Percentiles rank a stretch among this genome's conserved stretches.
phyloP scores from a whole-genome alignment of 2,888 invertebrate genomes.

The Campoplex capitator region DNA sequence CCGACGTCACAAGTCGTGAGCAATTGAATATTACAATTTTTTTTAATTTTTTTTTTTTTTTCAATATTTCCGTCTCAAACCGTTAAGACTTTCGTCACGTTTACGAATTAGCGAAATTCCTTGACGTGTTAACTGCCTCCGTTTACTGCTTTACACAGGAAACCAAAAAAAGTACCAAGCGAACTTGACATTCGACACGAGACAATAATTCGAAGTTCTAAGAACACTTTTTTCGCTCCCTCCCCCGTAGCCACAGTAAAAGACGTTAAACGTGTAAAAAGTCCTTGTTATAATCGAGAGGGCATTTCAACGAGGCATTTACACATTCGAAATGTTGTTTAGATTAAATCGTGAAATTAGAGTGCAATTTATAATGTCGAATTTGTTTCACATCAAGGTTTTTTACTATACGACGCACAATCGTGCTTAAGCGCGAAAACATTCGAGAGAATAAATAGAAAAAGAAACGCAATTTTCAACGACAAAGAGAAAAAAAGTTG shows the following conservation, averaged over 20 bases:
- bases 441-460: constrained; percentile 18
- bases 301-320: constrained; percentile 55
- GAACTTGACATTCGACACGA: constrained; percentile 46
- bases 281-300: constrained; percentile 28
- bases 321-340: constrained; percentile 8
- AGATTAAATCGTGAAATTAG: not conserved
- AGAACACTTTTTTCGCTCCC: constrained; percentile 14
- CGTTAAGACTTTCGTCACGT: constrained; percentile 36
- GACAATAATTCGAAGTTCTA: constrained; percentile 62
- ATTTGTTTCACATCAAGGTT: constrained; percentile 60
- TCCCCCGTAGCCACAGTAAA: not conserved
- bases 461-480: constrained; percentile 16
- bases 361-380: constrained; percentile 50
- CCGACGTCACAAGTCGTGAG: not conserved
- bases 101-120: constrained; percentile 28
- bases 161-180: constrained; percentile 55
- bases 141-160: constrained; percentile 66
- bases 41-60: not conserved
- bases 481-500: constrained; percentile 49
- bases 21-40: not conserved
- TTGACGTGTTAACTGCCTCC: constrained; percentile 53
- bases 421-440: constrained; percentile 60
- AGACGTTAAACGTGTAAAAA: constrained; percentile 5
- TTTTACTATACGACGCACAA: constrained; percentile 76
- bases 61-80: constrained; percentile 10